Evolutionary conservation across 2,888 invertebrate genomes (phyloP).

Genomic region (Hydroisotoma schaefferi): DNA sequence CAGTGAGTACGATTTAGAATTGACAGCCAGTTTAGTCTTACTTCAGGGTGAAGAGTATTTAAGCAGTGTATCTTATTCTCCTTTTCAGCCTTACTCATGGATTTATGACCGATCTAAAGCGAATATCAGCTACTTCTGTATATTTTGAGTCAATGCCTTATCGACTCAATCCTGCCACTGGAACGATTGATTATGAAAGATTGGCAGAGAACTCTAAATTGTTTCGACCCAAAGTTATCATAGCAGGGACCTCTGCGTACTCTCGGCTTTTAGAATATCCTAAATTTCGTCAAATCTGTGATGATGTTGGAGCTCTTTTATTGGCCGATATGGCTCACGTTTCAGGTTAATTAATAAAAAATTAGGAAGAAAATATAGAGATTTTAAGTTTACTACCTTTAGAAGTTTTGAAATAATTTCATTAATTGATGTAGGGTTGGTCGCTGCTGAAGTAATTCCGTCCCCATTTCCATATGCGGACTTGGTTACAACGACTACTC

Average conservation of each 20-base stretch:
- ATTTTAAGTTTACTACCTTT: not conserved
- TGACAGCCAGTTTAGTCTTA: not conserved
- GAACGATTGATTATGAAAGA: slow-evolving; percentile 88
- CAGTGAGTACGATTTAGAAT: slow-evolving; percentile 57
- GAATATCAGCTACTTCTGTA: slow-evolving; percentile 93
- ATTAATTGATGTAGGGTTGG: slow-evolving; percentile 50
- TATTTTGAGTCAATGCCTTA: slow-evolving; percentile 99
- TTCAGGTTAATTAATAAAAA: slow-evolving; percentile 54
- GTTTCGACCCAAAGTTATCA: slow-evolving; percentile 87
- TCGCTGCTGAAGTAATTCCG: slow-evolving; percentile 58
- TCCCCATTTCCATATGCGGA: slow-evolving; percentile 59
- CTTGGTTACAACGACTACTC: slow-evolving; percentile 62
- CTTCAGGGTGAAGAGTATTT: slow-evolving; percentile 1
- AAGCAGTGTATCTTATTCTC: not conserved
- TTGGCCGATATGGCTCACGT: slow-evolving; percentile 64
- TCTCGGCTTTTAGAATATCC: slow-evolving; percentile 58
- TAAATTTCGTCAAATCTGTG: slow-evolving; percentile 52
- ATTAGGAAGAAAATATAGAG: not conserved
- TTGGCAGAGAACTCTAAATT: slow-evolving; percentile 74
- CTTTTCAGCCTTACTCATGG: slow-evolving; percentile 66
- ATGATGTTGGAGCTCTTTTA: slow-evolving; percentile 55
- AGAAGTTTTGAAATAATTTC: not conserved
- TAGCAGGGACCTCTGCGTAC: slow-evolving; percentile 67
- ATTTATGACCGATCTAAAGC: slow-evolving; percentile 83
- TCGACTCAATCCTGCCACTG: slow-evolving; percentile 63